Base-by-base conservation (phyloP, 2,888 invertebrate genomes). In the Deroplatys truncata region DNA sequence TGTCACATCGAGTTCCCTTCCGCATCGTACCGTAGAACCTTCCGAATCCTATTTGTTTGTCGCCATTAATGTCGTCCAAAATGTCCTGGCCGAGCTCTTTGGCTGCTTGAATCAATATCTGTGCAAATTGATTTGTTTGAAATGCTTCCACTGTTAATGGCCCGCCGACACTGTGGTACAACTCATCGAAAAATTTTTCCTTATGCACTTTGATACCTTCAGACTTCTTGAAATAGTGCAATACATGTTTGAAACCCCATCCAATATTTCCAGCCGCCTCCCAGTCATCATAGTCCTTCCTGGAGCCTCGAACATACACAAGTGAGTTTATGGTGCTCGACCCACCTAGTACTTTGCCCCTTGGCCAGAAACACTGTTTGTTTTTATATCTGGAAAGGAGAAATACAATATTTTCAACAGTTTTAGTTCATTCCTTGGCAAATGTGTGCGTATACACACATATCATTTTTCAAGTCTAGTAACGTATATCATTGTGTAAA, bases 311-410 rank as follows among this genome's bases (percentile, higher is more conserved):
- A 0, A 96, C 92, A 92, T 96, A 96, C 0, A 96, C 89, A 96
- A 96, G 96, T 25, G 94, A 95, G 92, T 97, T 97, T 5, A 96
- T 94, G 0, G 94, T 93, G n/a, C 96, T 95, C 2, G 94, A 94
- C 0, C 97, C 97, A 0, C 97, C 97, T 29, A 96, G 93, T 20
- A 94, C 94, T 92, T 96, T 96, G 0, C 96, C 96, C 29, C 95
- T 93, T 0, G 95, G 94, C 95, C 95, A 96, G 88, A 92, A 93
- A 91, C 95, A 95, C 13, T 91, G 89, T 25, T 92, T 92, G 16
- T 92, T 91, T 31, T 91, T 92, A 88, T 92, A 72, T 72, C 56
- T 72, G 56, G 7, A 7, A 72, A 72, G 13, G 13, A 43, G 43
- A 43, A 13, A 43, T 1, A 43, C 1, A 13, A 13, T 0, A 43